These are phyloP conservation scores for Podarcis muralis DNA, from an alignment of 2,113 vertebrate species.

Conservation along the genomic window DNA sequence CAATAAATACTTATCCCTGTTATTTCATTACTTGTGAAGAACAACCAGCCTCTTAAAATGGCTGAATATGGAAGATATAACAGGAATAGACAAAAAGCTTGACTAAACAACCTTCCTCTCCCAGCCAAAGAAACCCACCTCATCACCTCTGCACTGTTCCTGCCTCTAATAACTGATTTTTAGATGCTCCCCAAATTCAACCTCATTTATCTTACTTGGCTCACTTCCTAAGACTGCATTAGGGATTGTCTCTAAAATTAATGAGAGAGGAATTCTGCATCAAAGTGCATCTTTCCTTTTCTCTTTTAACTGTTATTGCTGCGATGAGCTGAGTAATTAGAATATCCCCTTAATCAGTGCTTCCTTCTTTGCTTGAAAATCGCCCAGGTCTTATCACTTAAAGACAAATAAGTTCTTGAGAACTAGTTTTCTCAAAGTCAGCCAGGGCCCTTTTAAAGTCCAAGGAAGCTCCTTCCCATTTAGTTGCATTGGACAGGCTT, in stretches of 20 bases:
- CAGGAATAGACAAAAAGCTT: background rate
- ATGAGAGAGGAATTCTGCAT: conserved; percentile 11
- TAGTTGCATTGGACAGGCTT: background rate
- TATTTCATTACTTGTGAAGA: background rate
- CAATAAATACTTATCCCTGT: too few relatives aligned
- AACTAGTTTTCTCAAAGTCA: background rate
- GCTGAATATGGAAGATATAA: background rate
- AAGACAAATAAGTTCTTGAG: background rate
- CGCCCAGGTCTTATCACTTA: background rate
- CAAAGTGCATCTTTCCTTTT: conserved; percentile 3
- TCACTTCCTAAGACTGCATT: conserved; percentile 29
- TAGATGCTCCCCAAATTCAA: conserved; percentile 8
- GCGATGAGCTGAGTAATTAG: background rate
- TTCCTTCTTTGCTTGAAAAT: background rate
- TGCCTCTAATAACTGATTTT: background rate
- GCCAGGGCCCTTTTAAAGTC: background rate
- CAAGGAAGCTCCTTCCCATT: background rate
- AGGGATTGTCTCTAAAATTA: conserved; percentile 12
- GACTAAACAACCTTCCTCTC: background rate
- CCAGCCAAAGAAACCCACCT: background rate
- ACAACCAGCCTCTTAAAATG: background rate
- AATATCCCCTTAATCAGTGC: background rate
- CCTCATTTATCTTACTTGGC: conserved; percentile 28
- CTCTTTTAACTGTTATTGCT: conserved; percentile 20
- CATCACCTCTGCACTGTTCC: background rate